Evolutionary conservation across 2,113 vertebrate genomes (phyloP).

Genomic region (Scartelaos histophorus): DNA sequence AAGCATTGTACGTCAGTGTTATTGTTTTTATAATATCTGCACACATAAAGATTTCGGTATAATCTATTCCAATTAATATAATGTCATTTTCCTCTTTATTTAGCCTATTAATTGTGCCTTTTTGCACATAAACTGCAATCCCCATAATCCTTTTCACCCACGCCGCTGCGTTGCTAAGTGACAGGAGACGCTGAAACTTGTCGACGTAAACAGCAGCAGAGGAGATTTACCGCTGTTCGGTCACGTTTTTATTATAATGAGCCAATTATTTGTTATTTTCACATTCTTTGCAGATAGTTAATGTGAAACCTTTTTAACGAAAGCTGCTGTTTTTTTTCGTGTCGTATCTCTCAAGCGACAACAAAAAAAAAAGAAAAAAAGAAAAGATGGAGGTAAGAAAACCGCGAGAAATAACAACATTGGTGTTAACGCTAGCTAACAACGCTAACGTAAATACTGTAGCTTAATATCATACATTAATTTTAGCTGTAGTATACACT

Average conservation of each 20-base stretch:
- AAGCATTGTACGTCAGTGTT: no score
- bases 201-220: background rate
- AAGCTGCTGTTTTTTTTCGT: background rate
- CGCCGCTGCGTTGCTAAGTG: slow-evolving; percentile 43
- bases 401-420: background rate
- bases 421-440: background rate
- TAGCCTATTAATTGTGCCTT: background rate
- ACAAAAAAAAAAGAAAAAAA: background rate
- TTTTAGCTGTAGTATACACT: background rate
- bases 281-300: background rate
- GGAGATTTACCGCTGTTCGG: background rate
- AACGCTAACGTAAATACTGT: background rate
- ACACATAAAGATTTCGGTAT: no score
- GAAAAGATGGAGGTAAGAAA: slow-evolving; percentile 44
- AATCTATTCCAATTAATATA: no score
- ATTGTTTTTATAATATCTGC: no score
- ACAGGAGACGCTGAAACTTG: slow-evolving; percentile 18
- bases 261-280: background rate
- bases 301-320: background rate
- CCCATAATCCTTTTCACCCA: slow-evolving; percentile 46
- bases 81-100: no score
- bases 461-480: background rate
- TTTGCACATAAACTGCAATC: background rate
- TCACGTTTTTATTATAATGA: background rate
- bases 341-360: background rate